phyloP scores from a whole-genome alignment of 2,113 vertebrate genomes.

The Aythya baeri region DNA sequence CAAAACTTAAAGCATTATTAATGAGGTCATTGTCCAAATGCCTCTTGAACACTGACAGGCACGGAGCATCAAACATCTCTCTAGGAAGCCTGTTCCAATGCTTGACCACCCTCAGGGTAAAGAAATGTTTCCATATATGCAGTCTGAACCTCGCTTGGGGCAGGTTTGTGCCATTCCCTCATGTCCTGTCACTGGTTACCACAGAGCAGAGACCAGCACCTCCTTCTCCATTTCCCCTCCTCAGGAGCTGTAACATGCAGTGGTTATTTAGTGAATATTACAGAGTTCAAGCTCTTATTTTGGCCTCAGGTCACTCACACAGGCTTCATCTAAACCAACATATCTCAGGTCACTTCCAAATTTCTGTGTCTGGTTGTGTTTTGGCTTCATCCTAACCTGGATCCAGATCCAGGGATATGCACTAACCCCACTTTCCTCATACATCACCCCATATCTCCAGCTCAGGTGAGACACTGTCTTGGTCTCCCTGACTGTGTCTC shows the following conservation, averaged over 20 bases:
- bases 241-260: neutral
- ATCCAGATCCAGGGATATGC: neutral
- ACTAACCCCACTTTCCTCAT: neutral
- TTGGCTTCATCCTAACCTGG: neutral
- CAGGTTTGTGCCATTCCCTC: neutral
- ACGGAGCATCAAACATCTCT: neutral
- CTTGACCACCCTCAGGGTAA: neutral
- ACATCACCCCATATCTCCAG: rapidly evolving
- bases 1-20: neutral
- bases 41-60: neutral
- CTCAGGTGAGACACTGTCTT: neutral
- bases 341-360: neutral
- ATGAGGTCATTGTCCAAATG: neutral
- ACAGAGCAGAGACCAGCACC: neutral
- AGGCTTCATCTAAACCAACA: neutral
- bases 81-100: neutral
- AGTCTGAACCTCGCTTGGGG: neutral
- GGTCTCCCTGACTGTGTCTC: neutral
- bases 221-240: neutral
- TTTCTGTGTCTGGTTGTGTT: neutral
- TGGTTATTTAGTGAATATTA: neutral
- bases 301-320: neutral
- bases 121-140: neutral
- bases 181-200: neutral
- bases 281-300: neutral